These are phyloP conservation scores for Chymomyza fuscimana DNA, from an alignment of 2,888 invertebrate genomes.

Conservation along the genomic window DNA sequence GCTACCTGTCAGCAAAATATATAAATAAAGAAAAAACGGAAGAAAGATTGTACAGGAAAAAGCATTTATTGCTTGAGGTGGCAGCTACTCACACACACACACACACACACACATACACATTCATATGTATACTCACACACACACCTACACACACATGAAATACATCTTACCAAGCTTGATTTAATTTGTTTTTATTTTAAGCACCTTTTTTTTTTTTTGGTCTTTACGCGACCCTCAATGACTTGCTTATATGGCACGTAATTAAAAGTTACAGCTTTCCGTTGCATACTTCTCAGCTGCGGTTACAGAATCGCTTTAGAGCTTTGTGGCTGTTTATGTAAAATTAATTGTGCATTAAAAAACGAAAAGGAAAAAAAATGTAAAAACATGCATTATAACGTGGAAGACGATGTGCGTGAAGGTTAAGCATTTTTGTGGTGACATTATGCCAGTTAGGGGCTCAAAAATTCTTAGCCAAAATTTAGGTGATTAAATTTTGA, in stretches of 20 bases:
- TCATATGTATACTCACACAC: not conserved
- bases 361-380: not conserved
- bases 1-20: not conserved
- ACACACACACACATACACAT: not conserved
- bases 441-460: too few relatives aligned
- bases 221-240: not conserved
- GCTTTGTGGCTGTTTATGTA: not conserved
- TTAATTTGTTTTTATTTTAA: not conserved
- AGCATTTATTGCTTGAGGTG: not conserved
- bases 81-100: not conserved
- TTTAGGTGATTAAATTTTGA: too few relatives aligned
- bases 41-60: not conserved
- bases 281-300: not conserved
- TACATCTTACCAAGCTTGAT: not conserved
- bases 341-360: conserved; percentile 26
- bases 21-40: not conserved
- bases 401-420: not conserved
- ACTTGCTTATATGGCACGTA: not conserved
- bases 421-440: not conserved
- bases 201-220: not conserved
- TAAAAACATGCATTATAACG: not conserved
- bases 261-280: not conserved
- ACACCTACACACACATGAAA: not conserved
- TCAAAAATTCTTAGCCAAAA: too few relatives aligned
- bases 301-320: not conserved